Evolutionary conservation across 2,797 vertebrate species (phyloP).

Genomic region (Microctenopoma steveboyesi): DNA sequence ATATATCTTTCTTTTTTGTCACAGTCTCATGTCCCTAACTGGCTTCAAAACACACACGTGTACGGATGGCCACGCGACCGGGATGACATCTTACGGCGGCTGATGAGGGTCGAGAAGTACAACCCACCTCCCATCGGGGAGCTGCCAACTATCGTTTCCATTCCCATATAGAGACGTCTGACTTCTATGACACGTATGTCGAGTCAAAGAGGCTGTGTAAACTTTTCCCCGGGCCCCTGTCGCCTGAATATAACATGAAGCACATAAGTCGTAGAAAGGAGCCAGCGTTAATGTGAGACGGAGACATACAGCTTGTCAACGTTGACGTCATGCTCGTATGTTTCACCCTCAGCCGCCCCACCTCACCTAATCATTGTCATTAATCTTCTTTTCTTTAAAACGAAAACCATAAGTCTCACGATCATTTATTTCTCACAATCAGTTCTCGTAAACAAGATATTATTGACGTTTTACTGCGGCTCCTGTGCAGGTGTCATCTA

Average conservation of each 20-base stretch:
- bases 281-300: neutral
- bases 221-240: neutral
- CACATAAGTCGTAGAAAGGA: neutral
- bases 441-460: neutral
- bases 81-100: conserved; percentile 85
- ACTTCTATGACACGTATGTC: neutral
- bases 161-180: conserved; percentile 76
- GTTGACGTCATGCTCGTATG: neutral
- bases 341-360: neutral
- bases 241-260: too few relatives aligned
- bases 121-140: conserved; percentile 84
- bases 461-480: neutral
- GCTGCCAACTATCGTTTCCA: conserved; percentile 86
- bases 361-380: neutral
- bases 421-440: too few relatives aligned
- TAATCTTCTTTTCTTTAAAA: too few relatives aligned
- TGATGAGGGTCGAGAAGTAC: conserved; percentile 88
- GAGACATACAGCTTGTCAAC: neutral
- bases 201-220: neutral
- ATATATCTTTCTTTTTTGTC: neutral
- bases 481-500: neutral
- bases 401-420: too few relatives aligned
- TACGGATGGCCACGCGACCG: conserved; percentile 84
- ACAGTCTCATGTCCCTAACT: conserved; percentile 85
- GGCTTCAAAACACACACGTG: conserved; percentile 87